These are phyloP conservation scores for Galeruca laticollis DNA, from an alignment of 2,888 invertebrate species.

Conservation along the genomic window DNA sequence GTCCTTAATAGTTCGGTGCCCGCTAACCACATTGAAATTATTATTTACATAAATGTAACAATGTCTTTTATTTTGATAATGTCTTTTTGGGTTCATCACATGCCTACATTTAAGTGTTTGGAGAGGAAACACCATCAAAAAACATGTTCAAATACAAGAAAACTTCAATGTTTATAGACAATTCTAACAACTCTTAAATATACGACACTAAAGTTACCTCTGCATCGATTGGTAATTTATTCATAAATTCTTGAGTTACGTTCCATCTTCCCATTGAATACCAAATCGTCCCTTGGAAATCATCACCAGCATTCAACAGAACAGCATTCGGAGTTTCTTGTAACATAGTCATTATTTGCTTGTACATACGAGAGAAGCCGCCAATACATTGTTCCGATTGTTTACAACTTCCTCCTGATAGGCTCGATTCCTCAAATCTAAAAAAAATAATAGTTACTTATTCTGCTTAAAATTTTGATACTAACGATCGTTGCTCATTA, in stretches of 20 bases:
- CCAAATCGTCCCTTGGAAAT: conserved; percentile 89
- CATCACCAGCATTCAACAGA: conserved; percentile 85
- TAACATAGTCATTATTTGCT: conserved; percentile 69
- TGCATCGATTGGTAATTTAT: conserved; percentile 80
- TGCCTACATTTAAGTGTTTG: no score
- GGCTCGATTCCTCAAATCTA: conserved; percentile 72
- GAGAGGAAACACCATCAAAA: no score
- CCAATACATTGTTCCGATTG: conserved; percentile 73
- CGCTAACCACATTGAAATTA: no score
- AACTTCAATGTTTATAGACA: no score
- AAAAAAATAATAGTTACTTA: neutral
- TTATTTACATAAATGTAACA: no score
- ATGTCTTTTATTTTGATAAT: no score
- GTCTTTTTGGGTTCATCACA: no score
- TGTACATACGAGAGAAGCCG: conserved; percentile 76
- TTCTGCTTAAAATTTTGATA: neutral
- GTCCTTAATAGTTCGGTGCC: no score
- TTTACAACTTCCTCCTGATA: conserved; percentile 61
- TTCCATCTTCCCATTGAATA: conserved; percentile 81
- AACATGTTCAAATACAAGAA: no score
- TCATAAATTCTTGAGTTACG: conserved; percentile 80
- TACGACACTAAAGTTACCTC: no score
- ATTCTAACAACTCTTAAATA: no score
- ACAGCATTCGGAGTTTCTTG: conserved; percentile 70
- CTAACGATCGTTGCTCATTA: no score